phyloP scores from a whole-genome alignment of 2,113 vertebrate genomes.

The Larimichthys polyactis region DNA sequence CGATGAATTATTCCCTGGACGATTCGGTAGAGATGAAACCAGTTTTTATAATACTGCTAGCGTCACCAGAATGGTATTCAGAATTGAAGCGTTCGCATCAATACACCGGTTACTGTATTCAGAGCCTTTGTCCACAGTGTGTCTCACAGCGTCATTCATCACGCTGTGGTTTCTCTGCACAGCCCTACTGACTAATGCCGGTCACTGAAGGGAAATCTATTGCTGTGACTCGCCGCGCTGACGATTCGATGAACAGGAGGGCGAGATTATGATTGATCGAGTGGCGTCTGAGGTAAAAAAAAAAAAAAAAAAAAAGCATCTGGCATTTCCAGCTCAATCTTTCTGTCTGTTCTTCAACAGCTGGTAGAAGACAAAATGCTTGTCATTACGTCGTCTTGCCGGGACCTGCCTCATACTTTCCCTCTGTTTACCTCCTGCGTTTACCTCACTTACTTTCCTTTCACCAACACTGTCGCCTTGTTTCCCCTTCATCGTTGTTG shows the following conservation, averaged over 20 bases:
- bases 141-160: constrained; percentile 33
- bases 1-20: background rate
- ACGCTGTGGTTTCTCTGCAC: constrained; percentile 31
- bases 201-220: constrained; percentile 35
- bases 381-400: constrained; percentile 33
- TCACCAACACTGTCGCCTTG: background rate
- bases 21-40: background rate
- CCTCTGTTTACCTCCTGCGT: constrained; percentile 10
- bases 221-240: constrained; percentile 8
- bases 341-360: constrained; percentile 33
- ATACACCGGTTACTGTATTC: background rate
- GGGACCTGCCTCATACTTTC: constrained; percentile 46
- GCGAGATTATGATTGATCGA: constrained; percentile 46
- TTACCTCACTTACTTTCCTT: background rate
- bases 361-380: constrained; percentile 37
- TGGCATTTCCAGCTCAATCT: constrained; percentile 38
- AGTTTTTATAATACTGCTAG: background rate
- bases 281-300: constrained; percentile 9
- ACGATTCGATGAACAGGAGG: constrained; percentile 33
- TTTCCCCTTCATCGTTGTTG: background rate
- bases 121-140: constrained; percentile 11
- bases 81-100: background rate
- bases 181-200: constrained; percentile 34
- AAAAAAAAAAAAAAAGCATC: background rate
- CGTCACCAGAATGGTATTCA: background rate